Evolutionary conservation across 1,140 invertebrate genomes (phyloP), one percentile per base, ranked within the genome.

Genomic region (Epicauta chinensis): DNA sequence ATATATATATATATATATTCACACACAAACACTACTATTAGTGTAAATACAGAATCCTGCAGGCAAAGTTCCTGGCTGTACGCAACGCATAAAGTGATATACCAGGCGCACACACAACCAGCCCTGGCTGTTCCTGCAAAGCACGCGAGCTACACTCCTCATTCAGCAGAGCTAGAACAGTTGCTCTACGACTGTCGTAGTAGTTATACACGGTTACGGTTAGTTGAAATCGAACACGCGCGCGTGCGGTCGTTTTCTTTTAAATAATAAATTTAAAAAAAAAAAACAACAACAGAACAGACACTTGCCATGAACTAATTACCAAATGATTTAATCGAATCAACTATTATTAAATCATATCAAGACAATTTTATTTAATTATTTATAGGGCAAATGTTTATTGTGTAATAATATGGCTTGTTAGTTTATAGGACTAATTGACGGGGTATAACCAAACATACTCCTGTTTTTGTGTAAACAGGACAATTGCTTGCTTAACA

Each of bases 11-110:
- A 30, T 10, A 30, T 10, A 10, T 30, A 4, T 10, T 30, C 4
- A 5, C 10, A 4, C 29, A 30, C 10, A 30, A 11, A 34, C 12
- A 12, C 4, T 23, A n/a, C n/a, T n/a, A n/a, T 23, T 13, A 9
- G 39, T 50, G 30, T 50, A 50, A 50, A 50, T 50, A 40, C 47
- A 41, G 49, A 51, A 43, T 51, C 39, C 49, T 51, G 49, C 49
- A 51, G 49, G 47, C 47, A 50, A 35, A 51, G 49, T 42, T 51
- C 41, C 49, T 51, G 49, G 38, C 37, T 16, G 37, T 37, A 42
- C 39, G 49, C 49, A 34, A 34, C 32, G 32, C 32, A 34, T 34
- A 12, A 34, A 34, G 10, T 34, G 10, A 34, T 51, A 42, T 38
- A 49, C 36, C 36, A 49, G 46, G 38, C 30, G 49, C 47, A 43